Conservation (phyloP, 2,113 vertebrate species). For the Pterophyllum scalare region DNA sequence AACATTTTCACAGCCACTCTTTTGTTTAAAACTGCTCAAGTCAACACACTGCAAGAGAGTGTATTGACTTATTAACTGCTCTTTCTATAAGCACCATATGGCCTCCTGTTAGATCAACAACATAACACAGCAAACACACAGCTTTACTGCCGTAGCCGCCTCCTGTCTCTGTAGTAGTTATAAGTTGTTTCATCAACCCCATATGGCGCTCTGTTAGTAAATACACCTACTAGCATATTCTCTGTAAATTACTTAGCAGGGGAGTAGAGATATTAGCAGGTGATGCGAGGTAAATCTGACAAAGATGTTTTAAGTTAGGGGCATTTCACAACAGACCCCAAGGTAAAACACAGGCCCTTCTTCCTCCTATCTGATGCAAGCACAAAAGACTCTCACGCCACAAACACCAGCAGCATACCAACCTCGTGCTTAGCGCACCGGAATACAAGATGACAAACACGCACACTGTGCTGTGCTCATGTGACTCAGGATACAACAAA, state of each 20-base stretch:
- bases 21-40: slow-evolving; percentile 22
- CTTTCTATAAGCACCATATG: slow-evolving; percentile 62
- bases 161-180: slow-evolving; percentile 47
- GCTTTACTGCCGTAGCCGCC: slow-evolving; percentile 33
- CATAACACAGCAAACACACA: slow-evolving; percentile 37
- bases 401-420: neutral
- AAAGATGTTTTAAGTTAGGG: slow-evolving; percentile 14
- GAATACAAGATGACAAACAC: slow-evolving; percentile 8
- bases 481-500: slow-evolving; percentile 10
- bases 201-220: slow-evolving; percentile 51
- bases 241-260: slow-evolving; percentile 11
- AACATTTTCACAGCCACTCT: slow-evolving; percentile 6
- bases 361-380: neutral
- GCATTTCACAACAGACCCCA: neutral
- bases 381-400: neutral
- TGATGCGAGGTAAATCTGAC: neutral
- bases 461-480: slow-evolving; percentile 7
- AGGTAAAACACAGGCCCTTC: neutral
- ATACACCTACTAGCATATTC: slow-evolving; percentile 25
- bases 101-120: slow-evolving; percentile 47
- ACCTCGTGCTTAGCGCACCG: neutral
- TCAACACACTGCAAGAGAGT: slow-evolving; percentile 16
- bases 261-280: neutral
- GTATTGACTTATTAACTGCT: slow-evolving; percentile 63
- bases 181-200: slow-evolving; percentile 62